Evolutionary conservation across 2,888 invertebrate genomes (phyloP).

Genomic region (Machimus rusticus): DNA sequence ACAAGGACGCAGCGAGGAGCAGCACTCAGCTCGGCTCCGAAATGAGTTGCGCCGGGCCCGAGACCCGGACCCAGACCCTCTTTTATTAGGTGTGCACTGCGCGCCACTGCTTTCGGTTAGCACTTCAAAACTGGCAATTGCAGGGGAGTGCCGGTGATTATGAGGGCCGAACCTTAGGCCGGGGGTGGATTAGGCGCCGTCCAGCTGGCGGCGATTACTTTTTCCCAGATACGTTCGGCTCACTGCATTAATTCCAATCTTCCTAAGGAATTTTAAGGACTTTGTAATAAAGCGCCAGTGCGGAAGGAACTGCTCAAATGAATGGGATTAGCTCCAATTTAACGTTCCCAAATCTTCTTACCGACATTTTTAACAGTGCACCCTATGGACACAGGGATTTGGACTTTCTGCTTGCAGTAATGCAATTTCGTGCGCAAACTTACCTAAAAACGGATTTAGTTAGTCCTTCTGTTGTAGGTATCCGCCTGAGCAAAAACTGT

Average conservation of each 20-base stretch:
- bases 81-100: conserved; percentile 8
- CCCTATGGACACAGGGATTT: neutral
- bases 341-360: neutral
- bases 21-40: neutral
- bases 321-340: conserved; percentile 19
- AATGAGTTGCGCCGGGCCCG: neutral
- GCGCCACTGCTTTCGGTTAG: neutral
- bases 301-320: conserved; percentile 7
- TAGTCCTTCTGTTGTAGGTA: neutral
- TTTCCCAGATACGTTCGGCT: neutral
- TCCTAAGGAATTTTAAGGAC: neutral
- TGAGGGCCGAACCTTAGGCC: neutral
- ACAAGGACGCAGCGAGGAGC: neutral
- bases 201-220: conserved; percentile 16
- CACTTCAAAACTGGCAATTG: conserved; percentile 11
- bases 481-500: neutral
- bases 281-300: conserved; percentile 1
- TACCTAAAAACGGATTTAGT: neutral
- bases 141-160: neutral
- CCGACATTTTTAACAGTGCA: neutral
- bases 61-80: too few species aligned
- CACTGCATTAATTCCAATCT: neutral
- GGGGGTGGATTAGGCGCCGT: neutral
- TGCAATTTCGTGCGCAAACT: neutral
- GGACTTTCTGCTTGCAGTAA: neutral